A percentile compares a stretch with the other conserved stretches of the same genome.
Evolutionary conservation across 2,797 vertebrate genomes (phyloP).

Genomic region (Psittacula echo): DNA sequence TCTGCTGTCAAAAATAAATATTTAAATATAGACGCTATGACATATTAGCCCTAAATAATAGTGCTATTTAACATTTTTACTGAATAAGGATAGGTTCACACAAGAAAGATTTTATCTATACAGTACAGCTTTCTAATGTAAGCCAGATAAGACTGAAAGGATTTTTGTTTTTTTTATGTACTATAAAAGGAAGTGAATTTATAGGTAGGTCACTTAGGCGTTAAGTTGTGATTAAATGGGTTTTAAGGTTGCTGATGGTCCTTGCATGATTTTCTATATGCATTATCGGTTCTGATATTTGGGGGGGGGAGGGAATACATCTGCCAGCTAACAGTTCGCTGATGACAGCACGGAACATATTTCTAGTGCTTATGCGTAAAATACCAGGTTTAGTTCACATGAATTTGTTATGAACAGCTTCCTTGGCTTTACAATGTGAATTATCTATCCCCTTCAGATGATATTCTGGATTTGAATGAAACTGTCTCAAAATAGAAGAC

Average conservation of each 20-base stretch:
- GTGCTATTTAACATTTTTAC: neutral
- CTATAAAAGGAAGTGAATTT: slow-evolving; percentile 8
- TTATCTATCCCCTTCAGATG: neutral
- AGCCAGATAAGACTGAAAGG: slow-evolving; percentile 2
- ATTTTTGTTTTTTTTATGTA: slow-evolving; percentile 2
- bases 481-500: neutral
- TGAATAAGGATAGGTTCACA: neutral
- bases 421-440: neutral
- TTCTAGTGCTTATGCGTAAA: neutral
- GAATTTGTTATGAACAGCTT: neutral
- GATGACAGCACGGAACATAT: neutral
- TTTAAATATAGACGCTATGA: neutral
- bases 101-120: neutral
- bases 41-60: neutral
- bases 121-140: neutral
- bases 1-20: neutral
- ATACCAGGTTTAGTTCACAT: neutral
- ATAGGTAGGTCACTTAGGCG: neutral
- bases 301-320: neutral
- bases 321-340: neutral
- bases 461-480: neutral
- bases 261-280: neutral
- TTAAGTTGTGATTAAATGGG: neutral
- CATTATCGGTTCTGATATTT: neutral
- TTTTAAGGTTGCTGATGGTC: neutral